Percentiles rank a stretch among this genome's conserved stretches.
Evolutionary conservation across 35 echinoderm and acorn worm species (phyloP).

Genomic region (Antedon bifida): DNA sequence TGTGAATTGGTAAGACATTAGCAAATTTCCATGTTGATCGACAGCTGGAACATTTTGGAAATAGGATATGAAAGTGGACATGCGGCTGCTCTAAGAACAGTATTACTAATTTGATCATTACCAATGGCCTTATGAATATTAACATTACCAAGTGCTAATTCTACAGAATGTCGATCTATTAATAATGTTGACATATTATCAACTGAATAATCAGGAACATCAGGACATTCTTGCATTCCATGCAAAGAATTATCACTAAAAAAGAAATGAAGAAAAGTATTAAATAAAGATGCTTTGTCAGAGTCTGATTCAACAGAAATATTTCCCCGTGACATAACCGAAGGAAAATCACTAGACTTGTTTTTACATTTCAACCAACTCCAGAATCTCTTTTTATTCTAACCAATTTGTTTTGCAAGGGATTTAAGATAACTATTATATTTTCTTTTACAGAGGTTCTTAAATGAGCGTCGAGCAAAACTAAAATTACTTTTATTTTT

Average conservation of each 20-base stretch:
- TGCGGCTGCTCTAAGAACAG: background rate
- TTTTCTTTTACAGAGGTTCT: background rate
- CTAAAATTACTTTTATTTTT: background rate
- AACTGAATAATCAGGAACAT: background rate
- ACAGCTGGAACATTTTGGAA: background rate
- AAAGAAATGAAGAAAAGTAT: background rate
- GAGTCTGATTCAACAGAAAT: background rate
- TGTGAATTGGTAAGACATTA: background rate
- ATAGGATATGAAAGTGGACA: background rate
- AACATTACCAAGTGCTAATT: background rate
- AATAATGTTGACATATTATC: background rate
- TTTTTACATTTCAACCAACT: background rate
- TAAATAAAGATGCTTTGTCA: background rate
- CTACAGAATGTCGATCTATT: background rate
- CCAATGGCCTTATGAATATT: background rate
- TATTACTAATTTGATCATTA: background rate
- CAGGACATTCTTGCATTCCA: background rate
- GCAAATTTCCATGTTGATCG: background rate
- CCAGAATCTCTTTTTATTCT: background rate
- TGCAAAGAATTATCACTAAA: background rate
- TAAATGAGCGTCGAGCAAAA: background rate
- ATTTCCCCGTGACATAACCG: background rate
- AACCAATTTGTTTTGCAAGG: background rate
- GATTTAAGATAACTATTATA: background rate
- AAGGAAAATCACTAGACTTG: background rate